Evolutionary conservation across 2,888 invertebrate species (phyloP).

Genomic region (Galerucella pusilla): DNA sequence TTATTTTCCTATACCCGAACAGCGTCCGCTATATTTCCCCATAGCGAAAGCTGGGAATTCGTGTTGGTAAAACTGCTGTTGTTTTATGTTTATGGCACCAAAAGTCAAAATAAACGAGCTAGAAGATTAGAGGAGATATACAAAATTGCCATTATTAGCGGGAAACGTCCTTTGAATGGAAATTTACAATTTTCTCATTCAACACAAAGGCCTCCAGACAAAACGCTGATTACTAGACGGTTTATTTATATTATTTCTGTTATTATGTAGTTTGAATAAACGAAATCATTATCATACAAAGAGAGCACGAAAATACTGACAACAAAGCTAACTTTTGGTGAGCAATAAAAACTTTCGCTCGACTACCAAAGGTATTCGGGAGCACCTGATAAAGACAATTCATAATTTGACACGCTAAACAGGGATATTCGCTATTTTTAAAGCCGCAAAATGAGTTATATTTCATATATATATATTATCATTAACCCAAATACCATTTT

Average conservation of each 20-base stretch:
- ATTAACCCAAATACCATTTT: too few species aligned
- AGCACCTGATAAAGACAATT: too few species aligned
- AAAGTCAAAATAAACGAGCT: constrained; percentile 45
- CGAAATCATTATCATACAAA: background rate
- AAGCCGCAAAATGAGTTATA: too few species aligned
- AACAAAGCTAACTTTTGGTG: background rate
- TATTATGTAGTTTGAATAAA: background rate
- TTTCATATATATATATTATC: too few species aligned
- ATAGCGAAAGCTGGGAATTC: constrained; percentile 1
- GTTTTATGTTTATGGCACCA: constrained; percentile 25
- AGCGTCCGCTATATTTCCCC: background rate
- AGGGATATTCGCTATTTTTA: too few species aligned
- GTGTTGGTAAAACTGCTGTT: constrained; percentile 3
- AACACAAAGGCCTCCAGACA: constrained; percentile 30
- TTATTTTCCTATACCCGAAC: background rate
- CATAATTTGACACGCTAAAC: too few species aligned
- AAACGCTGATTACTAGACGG: constrained; percentile 11
- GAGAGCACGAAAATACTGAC: background rate
- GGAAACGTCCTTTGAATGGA: constrained; percentile 42
- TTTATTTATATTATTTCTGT: background rate
- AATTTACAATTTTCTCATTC: constrained; percentile 42
- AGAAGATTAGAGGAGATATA: constrained; percentile 46
- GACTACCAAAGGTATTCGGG: too few species aligned
- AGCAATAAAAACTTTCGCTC: too few species aligned
- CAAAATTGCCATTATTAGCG: constrained; percentile 45